phyloP scores from a whole-genome alignment of 2,797 vertebrate species.

The Chelidonichthys spinosus region DNA sequence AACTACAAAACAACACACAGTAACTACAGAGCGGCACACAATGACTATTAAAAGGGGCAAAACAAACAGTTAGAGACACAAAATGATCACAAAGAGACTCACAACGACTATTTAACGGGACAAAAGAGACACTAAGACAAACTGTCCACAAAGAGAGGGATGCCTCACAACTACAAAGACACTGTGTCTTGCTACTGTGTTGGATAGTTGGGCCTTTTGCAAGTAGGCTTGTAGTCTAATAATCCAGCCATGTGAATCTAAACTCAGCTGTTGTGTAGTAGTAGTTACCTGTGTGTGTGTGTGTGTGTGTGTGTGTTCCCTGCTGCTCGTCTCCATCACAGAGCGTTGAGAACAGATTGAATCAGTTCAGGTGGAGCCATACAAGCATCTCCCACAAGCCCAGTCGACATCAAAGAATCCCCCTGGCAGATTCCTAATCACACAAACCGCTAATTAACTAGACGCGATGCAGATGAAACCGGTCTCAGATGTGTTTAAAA shows the following conservation, averaged over 20 bases:
- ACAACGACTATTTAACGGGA: background rate
- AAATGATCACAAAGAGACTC: background rate
- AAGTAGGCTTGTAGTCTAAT: background rate
- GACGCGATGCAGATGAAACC: slow-evolving; percentile 29
- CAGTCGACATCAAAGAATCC: slow-evolving; percentile 36
- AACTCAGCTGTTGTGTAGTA: background rate
- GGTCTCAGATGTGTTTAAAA: slow-evolving; percentile 19
- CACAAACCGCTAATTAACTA: slow-evolving; percentile 42
- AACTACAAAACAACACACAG: background rate
- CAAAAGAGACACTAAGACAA: background rate
- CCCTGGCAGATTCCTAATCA: slow-evolving; percentile 33
- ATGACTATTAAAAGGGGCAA: background rate
- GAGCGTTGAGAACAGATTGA: slow-evolving; percentile 22
- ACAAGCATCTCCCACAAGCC: slow-evolving; percentile 33
- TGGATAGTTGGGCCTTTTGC: background rate
- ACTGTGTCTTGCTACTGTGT: background rate
- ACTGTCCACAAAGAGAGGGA: no score
- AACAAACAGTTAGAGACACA: background rate
- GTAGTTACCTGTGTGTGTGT: background rate
- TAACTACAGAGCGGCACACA: background rate
- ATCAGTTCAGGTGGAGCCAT: slow-evolving; percentile 30
- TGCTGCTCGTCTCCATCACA: slow-evolving; percentile 3
- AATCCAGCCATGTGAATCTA: background rate
- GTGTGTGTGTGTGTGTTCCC: background rate
- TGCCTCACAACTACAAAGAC: background rate